phyloP scores from a whole-genome alignment of 2,888 invertebrate genomes.

The Antheraea yamamai region DNA sequence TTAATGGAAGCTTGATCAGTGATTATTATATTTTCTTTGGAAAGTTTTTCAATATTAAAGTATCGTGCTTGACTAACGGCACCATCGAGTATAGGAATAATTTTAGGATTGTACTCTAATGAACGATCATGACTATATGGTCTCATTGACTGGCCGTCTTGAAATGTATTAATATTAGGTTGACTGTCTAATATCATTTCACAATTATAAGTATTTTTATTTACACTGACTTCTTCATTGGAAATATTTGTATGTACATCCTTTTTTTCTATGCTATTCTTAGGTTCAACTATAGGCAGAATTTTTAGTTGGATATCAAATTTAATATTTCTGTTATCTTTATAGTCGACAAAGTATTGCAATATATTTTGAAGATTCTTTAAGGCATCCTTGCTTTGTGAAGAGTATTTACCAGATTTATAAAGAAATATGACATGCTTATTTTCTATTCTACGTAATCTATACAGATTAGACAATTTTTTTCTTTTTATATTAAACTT shows the following conservation, averaged over 20 bases:
- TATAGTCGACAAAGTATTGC: conserved; percentile 47
- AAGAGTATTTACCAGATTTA: conserved; percentile 35
- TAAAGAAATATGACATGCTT: conserved; percentile 43
- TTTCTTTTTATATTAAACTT: conserved; percentile 23
- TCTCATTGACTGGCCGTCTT: conserved; percentile 13
- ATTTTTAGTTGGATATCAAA: conserved; percentile 60
- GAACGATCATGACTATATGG: conserved; percentile 10
- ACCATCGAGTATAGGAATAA: conserved; percentile 60
- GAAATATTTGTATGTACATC: background rate
- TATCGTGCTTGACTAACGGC: conserved; percentile 55
- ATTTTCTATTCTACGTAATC: conserved; percentile 33
- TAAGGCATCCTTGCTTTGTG: conserved; percentile 34
- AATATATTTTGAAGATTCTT: conserved; percentile 50
- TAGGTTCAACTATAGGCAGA: conserved; percentile 19
- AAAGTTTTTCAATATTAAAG: conserved; percentile 37
- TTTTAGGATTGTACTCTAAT: conserved; percentile 35
- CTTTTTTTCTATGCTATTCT: background rate
- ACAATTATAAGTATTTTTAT: conserved; percentile 24
- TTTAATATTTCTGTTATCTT: conserved; percentile 50
- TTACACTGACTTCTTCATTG: background rate
- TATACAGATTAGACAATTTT: conserved; percentile 24
- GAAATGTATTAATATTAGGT: background rate
- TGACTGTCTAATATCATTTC: conserved; percentile 25
- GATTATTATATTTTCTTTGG: conserved; percentile 25
- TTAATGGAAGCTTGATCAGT: conserved; percentile 36